phyloP scores from a whole-genome alignment of 2,797 vertebrate species.

The Trachurus trachurus region DNA sequence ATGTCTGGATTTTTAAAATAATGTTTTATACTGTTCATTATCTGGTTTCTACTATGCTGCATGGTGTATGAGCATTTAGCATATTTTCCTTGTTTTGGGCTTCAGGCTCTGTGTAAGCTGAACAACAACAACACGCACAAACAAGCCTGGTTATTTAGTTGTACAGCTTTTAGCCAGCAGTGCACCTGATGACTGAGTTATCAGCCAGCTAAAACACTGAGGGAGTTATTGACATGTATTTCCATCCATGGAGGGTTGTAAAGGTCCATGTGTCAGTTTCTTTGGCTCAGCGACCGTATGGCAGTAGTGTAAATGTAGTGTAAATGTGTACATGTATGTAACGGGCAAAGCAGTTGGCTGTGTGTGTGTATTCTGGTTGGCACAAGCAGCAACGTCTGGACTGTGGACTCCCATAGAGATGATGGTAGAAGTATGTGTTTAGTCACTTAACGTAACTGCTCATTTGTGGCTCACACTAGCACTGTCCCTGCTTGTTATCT shows the following conservation, averaged over 20 bases:
- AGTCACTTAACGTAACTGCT: conserved; percentile 88
- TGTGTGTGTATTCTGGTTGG: conserved; percentile 61
- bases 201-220: background rate
- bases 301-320: conserved; percentile 44
- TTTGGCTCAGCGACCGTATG: conserved; percentile 30
- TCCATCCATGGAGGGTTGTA: conserved; percentile 21
- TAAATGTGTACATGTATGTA: conserved; percentile 59
- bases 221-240: conserved; percentile 31
- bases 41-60: background rate
- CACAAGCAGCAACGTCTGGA: conserved; percentile 73
- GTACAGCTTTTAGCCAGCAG: background rate
- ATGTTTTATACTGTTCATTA: background rate
- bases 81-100: background rate
- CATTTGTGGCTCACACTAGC: conserved; percentile 82
- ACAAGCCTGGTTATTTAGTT: background rate
- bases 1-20: background rate
- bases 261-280: conserved; percentile 51
- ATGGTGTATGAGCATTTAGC: background rate
- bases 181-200: too few relatives aligned
- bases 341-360: conserved; percentile 54
- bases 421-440: conserved; percentile 85
- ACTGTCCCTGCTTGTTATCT: conserved; percentile 81
- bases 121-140: background rate
- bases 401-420: conserved; percentile 78
- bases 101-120: background rate